Conservation (phyloP, 2,888 invertebrate species). For the Drosophila fungiperda region DNA sequence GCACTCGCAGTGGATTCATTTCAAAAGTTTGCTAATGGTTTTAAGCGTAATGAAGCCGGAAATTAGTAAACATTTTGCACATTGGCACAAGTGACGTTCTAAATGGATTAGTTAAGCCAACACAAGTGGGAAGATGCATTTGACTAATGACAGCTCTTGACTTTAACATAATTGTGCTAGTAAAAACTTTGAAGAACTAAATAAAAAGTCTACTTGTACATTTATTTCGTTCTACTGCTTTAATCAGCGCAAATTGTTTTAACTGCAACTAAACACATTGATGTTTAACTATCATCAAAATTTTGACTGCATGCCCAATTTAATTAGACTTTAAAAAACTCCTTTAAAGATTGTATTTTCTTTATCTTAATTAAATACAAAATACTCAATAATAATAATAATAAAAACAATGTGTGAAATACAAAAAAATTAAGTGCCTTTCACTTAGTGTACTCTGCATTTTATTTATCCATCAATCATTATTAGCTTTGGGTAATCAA, state of each 20-base stretch:
- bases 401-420: not conserved
- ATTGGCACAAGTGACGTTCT: constrained; percentile 37
- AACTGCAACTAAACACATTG: not conserved
- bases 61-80: constrained; percentile 75
- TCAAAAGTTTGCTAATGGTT: constrained; percentile 76
- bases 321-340: not conserved
- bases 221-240: not conserved
- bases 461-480: not conserved
- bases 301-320: not conserved
- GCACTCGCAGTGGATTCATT: constrained; percentile 56
- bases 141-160: not conserved
- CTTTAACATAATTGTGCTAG: not conserved
- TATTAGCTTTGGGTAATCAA: not conserved
- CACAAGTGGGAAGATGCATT: not conserved
- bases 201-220: not conserved
- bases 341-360: not conserved
- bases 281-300: too few species aligned
- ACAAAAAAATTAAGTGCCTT: not conserved
- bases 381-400: not conserved
- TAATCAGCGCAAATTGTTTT: not conserved
- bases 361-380: not conserved
- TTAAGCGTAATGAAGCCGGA: constrained; percentile 79
- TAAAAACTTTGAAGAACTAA: not conserved
- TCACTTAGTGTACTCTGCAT: not conserved
- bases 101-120: constrained; percentile 7